These are phyloP conservation scores for Nyctereutes procyonoides DNA, from an alignment of 2,113 vertebrate species.

Conservation along the genomic window DNA sequence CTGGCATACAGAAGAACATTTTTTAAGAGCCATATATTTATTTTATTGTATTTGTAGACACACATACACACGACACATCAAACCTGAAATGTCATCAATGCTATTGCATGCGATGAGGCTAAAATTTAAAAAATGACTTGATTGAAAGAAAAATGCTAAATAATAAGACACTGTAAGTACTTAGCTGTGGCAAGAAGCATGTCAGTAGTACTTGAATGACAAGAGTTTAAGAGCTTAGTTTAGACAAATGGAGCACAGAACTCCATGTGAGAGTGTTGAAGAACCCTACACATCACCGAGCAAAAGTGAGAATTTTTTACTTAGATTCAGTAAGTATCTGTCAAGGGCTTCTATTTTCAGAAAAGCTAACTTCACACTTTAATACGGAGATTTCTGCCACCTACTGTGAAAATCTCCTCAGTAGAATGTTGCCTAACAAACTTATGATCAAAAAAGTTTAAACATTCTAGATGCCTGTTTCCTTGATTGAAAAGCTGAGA, in stretches of 20 bases:
- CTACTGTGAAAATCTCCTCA: not conserved
- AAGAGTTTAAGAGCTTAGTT: not conserved
- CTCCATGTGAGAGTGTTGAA: not conserved
- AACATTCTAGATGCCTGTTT: not conserved
- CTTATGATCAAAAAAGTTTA: not conserved
- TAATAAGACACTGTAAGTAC: not conserved
- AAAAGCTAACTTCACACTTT: slow-evolving; percentile 49
- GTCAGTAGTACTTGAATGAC: not conserved
- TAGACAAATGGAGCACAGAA: not conserved
- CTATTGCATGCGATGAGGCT: not conserved
- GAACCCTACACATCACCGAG: not conserved
- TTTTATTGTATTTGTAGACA: not conserved
- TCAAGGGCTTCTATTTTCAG: not conserved
- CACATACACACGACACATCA: not conserved
- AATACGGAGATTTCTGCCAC: not conserved
- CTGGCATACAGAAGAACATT: not conserved
- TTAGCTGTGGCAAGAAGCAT: not conserved
- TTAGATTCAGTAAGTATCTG: not conserved
- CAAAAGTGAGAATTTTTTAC: not conserved
- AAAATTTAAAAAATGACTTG: not conserved
- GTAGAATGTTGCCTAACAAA: not conserved
- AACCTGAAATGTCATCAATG: not conserved
- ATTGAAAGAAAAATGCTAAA: not conserved
- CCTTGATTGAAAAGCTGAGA: not conserved
- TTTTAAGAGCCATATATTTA: not conserved